Evolutionary conservation across 2,888 invertebrate genomes (phyloP).

Genomic region (Calameuta idolon): DNA sequence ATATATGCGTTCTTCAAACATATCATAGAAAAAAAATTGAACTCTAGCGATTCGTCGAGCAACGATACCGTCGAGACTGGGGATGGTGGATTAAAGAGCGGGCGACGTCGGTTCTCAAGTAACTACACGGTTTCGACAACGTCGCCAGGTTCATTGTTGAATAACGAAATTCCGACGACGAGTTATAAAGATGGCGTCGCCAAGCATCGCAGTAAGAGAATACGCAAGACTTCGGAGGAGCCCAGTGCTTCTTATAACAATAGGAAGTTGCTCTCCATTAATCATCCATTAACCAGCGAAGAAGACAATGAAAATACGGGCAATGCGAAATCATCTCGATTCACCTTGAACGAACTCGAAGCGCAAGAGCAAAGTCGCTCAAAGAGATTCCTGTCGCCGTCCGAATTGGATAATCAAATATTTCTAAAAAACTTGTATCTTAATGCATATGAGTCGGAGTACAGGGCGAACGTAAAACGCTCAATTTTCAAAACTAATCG

Average conservation of each 20-base stretch:
- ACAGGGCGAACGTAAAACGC: conserved; percentile 62
- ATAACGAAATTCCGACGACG: conserved; percentile 58
- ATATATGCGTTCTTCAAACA: conserved; percentile 66
- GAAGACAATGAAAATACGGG: conserved; percentile 20
- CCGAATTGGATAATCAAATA: conserved; percentile 62
- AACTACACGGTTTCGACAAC: conserved; percentile 24
- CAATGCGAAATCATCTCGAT: conserved; percentile 23
- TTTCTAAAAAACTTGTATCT: conserved; percentile 62
- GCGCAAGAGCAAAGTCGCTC: conserved; percentile 57
- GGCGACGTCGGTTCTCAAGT: conserved; percentile 21
- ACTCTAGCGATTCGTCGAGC: conserved; percentile 35
- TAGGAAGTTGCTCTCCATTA: conserved; percentile 52
- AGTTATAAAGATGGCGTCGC: conserved; percentile 44
- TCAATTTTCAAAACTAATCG: conserved; percentile 53
- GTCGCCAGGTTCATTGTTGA: conserved; percentile 35
- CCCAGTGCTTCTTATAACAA: conserved; percentile 35
- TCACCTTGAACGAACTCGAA: conserved; percentile 49
- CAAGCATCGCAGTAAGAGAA: conserved; percentile 61
- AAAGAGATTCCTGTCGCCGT: conserved; percentile 55
- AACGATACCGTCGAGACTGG: conserved; percentile 12
- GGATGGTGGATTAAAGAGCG: conserved; percentile 13
- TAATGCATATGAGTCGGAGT: conserved; percentile 61
- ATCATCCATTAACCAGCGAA: conserved; percentile 40
- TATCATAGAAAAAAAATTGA: conserved; percentile 65
- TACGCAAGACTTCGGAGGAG: conserved; percentile 53